Base-by-base conservation (phyloP, 2,113 vertebrate genomes). In the Amphiprion percula region DNA sequence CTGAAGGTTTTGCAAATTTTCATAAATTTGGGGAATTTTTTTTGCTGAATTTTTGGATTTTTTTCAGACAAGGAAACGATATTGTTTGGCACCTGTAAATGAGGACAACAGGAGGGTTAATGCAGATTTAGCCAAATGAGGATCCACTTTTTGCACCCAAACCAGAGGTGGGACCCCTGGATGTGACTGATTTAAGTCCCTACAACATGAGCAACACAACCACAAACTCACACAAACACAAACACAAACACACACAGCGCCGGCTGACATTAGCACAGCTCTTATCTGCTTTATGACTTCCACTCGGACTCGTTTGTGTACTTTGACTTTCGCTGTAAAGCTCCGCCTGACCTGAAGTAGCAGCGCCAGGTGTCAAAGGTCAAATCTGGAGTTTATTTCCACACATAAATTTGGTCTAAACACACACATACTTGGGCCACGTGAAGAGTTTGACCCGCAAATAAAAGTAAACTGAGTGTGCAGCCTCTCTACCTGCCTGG, bases 221-320 rank as follows among this genome's bases (percentile, higher is more conserved):
- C 7, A 67, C 15, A 50, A 39, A 59, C 53, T n/a, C 54, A 66
- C 24, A 23, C 53, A 24, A 71, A 68, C 23, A 23, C 53, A 24
- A 71, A 68, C 23, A 49, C 72, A 84, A 23, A 62, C 28, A 23
- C 59, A 26, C 28, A 2, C 4, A 83, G 56, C 17, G 50, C 54
- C 47, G 16, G 61, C 61, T 69, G 72, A 21, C 79, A 75, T 84
- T 61, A 82, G 46, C 78, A 37, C 69, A 58, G 68, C 78, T 79
- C 85, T 90, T 89, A 91, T 91, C 89, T 86, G 23, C 74, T 92
- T 90, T 90, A 93, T 90, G 88, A 90, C 91, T 91, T 91, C 90
- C 88, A 89, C 78, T 90, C 86, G 37, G 49, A 39, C 75, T 82
- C 19, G 24, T 91, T 91, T 92, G 89, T 88, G 89, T 90, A 92